phyloP scores from a whole-genome alignment of 2,888 invertebrate genomes.

The Melanophora roralis region DNA sequence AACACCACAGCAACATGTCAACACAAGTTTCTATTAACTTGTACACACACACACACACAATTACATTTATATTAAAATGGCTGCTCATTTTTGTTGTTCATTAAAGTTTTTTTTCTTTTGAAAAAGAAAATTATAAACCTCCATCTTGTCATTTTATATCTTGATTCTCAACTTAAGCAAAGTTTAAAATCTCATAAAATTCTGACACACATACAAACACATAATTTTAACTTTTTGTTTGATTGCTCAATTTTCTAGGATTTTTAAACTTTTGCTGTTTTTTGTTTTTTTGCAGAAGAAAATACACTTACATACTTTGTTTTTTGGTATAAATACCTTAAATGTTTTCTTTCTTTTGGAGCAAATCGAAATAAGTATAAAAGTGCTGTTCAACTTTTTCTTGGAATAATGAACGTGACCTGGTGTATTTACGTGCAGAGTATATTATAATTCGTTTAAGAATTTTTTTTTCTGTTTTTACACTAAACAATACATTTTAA shows the following conservation, averaged over 20 bases:
- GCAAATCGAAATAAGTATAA: neutral
- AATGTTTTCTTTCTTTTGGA: neutral
- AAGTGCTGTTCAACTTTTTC: slow-evolving; percentile 10
- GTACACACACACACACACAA: neutral
- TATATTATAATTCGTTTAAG: slow-evolving; percentile 23
- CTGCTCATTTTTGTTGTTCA: neutral
- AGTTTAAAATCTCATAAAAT: neutral
- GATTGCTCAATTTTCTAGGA: neutral
- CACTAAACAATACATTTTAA: neutral
- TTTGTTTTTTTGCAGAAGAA: neutral
- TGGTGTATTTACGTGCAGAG: slow-evolving; percentile 27
- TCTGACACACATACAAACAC: neutral
- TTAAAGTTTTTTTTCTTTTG: neutral
- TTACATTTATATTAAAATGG: neutral
- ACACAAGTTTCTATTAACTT: neutral
- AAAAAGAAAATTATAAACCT: neutral
- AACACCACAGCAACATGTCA: slow-evolving; percentile 32
- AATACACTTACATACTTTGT: neutral
- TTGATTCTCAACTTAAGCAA: slow-evolving; percentile 11
- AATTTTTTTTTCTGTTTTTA: neutral
- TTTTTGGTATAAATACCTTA: slow-evolving; percentile 3
- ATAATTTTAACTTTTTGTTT: neutral
- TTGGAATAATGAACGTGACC: slow-evolving; percentile 27
- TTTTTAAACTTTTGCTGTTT: neutral
- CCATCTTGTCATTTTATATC: slow-evolving; percentile 9